phyloP scores from a whole-genome alignment of 2,797 vertebrate genomes.

The Spinus pinus region DNA sequence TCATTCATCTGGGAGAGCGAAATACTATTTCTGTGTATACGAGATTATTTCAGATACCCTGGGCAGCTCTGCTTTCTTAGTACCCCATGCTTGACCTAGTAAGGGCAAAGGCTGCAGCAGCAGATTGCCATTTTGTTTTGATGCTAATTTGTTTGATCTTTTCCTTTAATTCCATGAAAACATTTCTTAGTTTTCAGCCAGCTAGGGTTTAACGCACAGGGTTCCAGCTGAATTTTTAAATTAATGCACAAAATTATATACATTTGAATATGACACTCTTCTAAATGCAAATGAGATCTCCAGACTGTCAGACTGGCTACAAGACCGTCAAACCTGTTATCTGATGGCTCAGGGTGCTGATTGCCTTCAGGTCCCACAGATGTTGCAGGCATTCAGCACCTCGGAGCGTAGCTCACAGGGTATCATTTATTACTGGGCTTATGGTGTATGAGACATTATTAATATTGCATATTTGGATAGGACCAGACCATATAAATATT shows the following conservation, averaged over 20 bases:
- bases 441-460: background rate
- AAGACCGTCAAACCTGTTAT: slow-evolving; percentile 38
- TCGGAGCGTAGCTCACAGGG: background rate
- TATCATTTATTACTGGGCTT: background rate
- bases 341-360: background rate
- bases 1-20: background rate
- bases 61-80: background rate
- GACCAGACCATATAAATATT: background rate
- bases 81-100: background rate
- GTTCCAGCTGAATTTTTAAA: background rate
- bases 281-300: slow-evolving; percentile 4
- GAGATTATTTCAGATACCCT: background rate
- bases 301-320: slow-evolving; percentile 48
- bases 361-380: slow-evolving; percentile 16
- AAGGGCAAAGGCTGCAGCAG: slow-evolving; percentile 4
- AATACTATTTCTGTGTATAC: background rate
- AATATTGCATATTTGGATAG: background rate
- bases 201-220: background rate
- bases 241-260: slow-evolving; percentile 3
- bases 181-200: background rate
- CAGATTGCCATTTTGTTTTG: background rate
- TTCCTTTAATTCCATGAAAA: background rate
- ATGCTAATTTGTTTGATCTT: background rate
- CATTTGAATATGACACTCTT: slow-evolving; percentile 21
- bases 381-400: background rate